A percentile compares a stretch with the other conserved stretches of the same genome.
These are phyloP conservation scores for Sula dactylatra DNA, from an alignment of 2,113 vertebrate species.

Conservation along the genomic window DNA sequence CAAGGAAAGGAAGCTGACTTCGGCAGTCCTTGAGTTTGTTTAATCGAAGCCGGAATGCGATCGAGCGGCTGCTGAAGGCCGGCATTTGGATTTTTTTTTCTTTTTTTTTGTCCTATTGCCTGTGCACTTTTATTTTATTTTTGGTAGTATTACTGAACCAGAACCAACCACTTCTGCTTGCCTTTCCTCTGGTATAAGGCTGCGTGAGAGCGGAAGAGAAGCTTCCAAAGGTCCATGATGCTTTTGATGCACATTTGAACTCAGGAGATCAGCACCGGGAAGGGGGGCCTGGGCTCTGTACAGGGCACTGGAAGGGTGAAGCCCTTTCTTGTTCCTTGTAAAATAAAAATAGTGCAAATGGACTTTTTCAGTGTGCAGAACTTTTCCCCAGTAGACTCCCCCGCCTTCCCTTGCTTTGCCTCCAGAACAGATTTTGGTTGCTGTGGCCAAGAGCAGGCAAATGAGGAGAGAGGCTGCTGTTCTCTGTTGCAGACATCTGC, in stretches of 20 bases:
- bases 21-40: neutral
- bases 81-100: neutral
- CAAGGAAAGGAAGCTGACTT: neutral
- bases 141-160: neutral
- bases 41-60: neutral
- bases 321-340: neutral
- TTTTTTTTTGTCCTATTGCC: neutral
- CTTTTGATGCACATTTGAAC: neutral
- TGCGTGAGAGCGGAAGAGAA: neutral
- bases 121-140: neutral
- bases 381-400: neutral
- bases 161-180: neutral
- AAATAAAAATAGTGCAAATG: neutral
- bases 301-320: neutral
- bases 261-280: neutral
- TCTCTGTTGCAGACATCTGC: accelerated
- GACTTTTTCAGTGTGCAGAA: neutral
- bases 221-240: neutral
- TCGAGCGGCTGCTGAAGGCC: neutral
- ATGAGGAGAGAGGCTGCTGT: neutral
- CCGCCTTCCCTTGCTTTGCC: neutral
- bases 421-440: neutral
- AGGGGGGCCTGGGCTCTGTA: neutral
- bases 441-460: neutral
- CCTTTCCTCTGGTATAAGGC: neutral